Evolutionary conservation across 2,888 invertebrate species (phyloP).

Genomic region (Pseudoips prasinana): DNA sequence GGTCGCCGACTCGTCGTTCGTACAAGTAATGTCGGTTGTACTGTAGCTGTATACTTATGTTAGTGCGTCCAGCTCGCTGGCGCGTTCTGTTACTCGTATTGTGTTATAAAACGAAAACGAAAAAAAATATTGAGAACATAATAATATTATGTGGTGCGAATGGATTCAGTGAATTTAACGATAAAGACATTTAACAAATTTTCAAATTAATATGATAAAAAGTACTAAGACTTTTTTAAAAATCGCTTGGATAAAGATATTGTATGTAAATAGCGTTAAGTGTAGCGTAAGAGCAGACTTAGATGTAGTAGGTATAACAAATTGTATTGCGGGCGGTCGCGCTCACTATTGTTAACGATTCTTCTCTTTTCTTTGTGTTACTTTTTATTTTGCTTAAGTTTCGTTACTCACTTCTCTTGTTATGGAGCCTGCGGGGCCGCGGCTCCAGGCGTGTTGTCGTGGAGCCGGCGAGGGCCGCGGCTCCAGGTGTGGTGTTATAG

Average conservation of each 20-base stretch:
- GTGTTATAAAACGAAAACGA: slow-evolving; percentile 58
- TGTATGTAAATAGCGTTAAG: slow-evolving; percentile 79
- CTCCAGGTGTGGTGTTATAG: too few species aligned
- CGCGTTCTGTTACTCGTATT: slow-evolving; percentile 64
- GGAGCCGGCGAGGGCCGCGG: too few species aligned
- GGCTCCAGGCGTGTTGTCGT: neutral
- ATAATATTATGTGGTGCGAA: slow-evolving; percentile 68
- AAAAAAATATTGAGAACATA: slow-evolving; percentile 41
- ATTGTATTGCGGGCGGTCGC: slow-evolving; percentile 62
- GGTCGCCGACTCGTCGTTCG: slow-evolving; percentile 39
- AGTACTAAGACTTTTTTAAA: slow-evolving; percentile 78
- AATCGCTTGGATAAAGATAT: slow-evolving; percentile 75
- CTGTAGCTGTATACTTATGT: slow-evolving; percentile 64
- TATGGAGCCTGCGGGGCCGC: slow-evolving; percentile 22
- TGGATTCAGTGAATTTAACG: slow-evolving; percentile 72
- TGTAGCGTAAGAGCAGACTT: slow-evolving; percentile 71
- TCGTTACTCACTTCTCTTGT: slow-evolving; percentile 50
- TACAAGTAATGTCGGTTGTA: slow-evolving; percentile 63
- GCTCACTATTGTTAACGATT: slow-evolving; percentile 45
- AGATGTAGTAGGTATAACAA: slow-evolving; percentile 82
- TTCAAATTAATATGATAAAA: slow-evolving; percentile 77
- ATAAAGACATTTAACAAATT: slow-evolving; percentile 81
- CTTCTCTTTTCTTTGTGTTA: slow-evolving; percentile 47
- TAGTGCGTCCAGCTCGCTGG: slow-evolving; percentile 69
- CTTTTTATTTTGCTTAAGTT: slow-evolving; percentile 49